Percentiles rank a stretch among this genome's conserved stretches.
phyloP scores from a whole-genome alignment of 2,888 invertebrate genomes.

The Chrysina gloriosa region DNA sequence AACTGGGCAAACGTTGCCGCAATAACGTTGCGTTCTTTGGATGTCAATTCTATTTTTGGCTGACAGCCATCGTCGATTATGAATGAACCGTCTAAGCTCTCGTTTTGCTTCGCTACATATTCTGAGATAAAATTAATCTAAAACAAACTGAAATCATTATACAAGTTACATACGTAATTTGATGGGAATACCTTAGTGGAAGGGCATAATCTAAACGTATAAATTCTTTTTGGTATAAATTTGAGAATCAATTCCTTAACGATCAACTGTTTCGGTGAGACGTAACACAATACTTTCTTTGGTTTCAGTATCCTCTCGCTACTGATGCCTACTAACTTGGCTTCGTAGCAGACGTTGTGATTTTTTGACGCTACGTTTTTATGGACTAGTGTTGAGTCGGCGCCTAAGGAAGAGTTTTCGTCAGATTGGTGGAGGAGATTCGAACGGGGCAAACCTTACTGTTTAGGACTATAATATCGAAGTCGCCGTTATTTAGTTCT shows the following conservation, averaged over 20 bases:
- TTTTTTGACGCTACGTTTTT: slow-evolving; percentile 88
- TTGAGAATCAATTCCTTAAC: slow-evolving; percentile 93
- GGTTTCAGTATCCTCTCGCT: slow-evolving; percentile 76
- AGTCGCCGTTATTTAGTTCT: slow-evolving; percentile 88
- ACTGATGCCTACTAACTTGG: slow-evolving; percentile 75
- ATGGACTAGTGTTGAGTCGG: slow-evolving; percentile 85
- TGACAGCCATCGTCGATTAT: slow-evolving; percentile 93
- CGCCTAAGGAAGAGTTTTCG: slow-evolving; percentile 69
- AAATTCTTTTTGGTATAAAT: slow-evolving; percentile 91
- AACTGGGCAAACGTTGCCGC: slow-evolving; percentile 94
- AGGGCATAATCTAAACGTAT: slow-evolving; percentile 91
- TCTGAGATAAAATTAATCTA: slow-evolving; percentile 75
- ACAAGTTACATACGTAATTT: too few species aligned
- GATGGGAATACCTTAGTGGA: slow-evolving; percentile 83
- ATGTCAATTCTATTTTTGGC: slow-evolving; percentile 83
- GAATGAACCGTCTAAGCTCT: slow-evolving; percentile 72
- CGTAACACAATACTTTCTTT: slow-evolving; percentile 89
- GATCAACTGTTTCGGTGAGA: slow-evolving; percentile 91
- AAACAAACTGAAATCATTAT: too few species aligned
- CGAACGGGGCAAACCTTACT: slow-evolving; percentile 69
- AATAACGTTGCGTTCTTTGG: slow-evolving; percentile 88
- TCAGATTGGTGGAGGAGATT: background rate
- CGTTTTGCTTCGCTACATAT: slow-evolving; percentile 67
- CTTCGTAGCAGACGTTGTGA: slow-evolving; percentile 89
- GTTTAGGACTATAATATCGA: slow-evolving; percentile 90